Conservation (phyloP, 2,113 vertebrate species). For the Andinoacara biseriatus region DNA sequence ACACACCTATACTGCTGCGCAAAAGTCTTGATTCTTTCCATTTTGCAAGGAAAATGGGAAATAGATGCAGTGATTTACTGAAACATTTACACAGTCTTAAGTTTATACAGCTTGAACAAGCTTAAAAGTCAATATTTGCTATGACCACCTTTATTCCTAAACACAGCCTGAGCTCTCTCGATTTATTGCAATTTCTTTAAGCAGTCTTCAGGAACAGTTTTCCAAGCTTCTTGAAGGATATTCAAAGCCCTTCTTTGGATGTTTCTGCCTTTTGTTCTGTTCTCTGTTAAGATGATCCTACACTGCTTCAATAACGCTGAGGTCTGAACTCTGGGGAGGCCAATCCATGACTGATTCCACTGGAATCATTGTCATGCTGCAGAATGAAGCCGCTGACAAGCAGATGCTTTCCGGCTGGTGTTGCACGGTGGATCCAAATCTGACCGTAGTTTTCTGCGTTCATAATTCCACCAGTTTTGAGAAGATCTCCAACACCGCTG, state of each 20-base stretch:
- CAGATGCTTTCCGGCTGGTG: no score
- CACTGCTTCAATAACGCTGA: background rate
- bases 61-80: background rate
- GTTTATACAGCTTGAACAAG: no score
- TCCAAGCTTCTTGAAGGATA: background rate
- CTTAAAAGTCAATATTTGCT: no score
- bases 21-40: no score
- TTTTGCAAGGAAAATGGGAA: background rate
- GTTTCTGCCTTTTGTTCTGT: background rate
- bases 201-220: background rate
- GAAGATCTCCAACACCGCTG: no score
- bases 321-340: background rate
- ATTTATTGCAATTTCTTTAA: background rate
- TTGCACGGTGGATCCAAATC: no score
- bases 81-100: no score
- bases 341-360: background rate
- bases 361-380: background rate
- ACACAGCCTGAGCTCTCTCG: background rate
- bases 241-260: background rate
- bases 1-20: background rate
- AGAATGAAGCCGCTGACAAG: background rate
- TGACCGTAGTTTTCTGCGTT: no score
- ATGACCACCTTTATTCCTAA: no score
- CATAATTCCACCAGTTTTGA: no score
- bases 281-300: background rate